Base-by-base conservation (phyloP, 1,140 invertebrate genomes). In the Drosophila kohkoa region DNA sequence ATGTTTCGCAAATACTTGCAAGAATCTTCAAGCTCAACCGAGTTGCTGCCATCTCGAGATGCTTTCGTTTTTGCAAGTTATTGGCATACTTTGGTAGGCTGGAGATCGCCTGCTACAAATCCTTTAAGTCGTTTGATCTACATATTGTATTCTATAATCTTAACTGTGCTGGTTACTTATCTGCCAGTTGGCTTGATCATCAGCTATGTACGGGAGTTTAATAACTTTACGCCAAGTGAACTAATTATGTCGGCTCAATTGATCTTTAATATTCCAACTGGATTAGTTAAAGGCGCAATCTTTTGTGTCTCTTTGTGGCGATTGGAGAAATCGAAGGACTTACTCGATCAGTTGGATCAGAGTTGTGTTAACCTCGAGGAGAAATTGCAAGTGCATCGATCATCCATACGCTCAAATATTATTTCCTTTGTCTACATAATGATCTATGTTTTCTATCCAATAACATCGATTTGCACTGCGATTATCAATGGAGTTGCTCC, bases 321-420 rank as follows among this genome's bases (percentile, higher is more conserved):
- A 5, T 66, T 81, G 1, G 11, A 70, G 8, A 64, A 74, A 51
- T 60, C 60, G 11, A 65, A 81, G 16, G 15, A 69, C 6, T 48
- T 69, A 2, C 16, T 82, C 6, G 48, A 10, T 10, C 1, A 43
- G 0, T 28, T 81, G 65, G 75, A 81, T 25, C 20, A 52, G 10
- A 54, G 74, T 4, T 77, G 78, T 16, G 28, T 28, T 0, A 35
- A n/a, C 0, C 1, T 45, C 7, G 7, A 16, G 2, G 59, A 81
- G 3, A 48, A 68, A 2, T 7, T 16, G 2, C 15, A 68, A 7
- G 45, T 81, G 0, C 74, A 81, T 35, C 55, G 30, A 6, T 16
- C 55, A 45, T 68, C 55, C 1, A 46, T 51, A 0, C 43, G 57
- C 8, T 81, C 78, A 54, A 81, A 81, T 32, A 13, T 15, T 6